Conservation (phyloP, 2,113 vertebrate species). For the Calidris pugnax region DNA sequence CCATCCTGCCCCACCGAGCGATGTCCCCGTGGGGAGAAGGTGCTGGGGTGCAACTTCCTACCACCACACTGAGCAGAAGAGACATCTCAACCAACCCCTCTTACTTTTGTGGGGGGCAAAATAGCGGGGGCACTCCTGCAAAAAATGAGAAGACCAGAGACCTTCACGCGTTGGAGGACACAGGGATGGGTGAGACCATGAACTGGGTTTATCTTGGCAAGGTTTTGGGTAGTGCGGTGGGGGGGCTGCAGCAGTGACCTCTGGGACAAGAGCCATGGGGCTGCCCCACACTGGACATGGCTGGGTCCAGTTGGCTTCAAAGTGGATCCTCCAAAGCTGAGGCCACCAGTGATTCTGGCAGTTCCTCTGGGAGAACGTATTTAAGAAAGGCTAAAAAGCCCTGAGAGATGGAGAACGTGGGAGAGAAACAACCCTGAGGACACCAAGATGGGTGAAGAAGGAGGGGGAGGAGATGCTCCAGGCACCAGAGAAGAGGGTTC, state of each 20-base stretch:
- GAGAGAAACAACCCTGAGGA: background rate
- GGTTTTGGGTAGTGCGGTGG: background rate
- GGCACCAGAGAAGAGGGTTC: background rate
- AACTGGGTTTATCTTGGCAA: background rate
- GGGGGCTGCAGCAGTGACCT: background rate
- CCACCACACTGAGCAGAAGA: rapidly evolving
- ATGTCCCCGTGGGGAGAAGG: rapidly evolving
- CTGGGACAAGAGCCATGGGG: background rate
- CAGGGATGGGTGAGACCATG: background rate
- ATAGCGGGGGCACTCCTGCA: background rate
- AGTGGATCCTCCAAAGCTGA: background rate
- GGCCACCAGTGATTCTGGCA: background rate
- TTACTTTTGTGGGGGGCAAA: background rate
- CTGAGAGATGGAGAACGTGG: background rate
- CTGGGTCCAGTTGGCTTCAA: background rate
- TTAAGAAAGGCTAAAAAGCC: background rate
- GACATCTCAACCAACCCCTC: too few relatives aligned
- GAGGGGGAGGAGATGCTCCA: background rate
- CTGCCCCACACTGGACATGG: background rate
- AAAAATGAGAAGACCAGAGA: background rate
- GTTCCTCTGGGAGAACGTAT: too few relatives aligned
- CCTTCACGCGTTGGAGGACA: rapidly evolving
- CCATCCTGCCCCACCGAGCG: background rate
- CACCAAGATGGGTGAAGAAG: background rate
- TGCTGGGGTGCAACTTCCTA: rapidly evolving